These are phyloP conservation scores for Yponomeuta sedellus DNA, from an alignment of 2,888 invertebrate species.

Conservation along the genomic window DNA sequence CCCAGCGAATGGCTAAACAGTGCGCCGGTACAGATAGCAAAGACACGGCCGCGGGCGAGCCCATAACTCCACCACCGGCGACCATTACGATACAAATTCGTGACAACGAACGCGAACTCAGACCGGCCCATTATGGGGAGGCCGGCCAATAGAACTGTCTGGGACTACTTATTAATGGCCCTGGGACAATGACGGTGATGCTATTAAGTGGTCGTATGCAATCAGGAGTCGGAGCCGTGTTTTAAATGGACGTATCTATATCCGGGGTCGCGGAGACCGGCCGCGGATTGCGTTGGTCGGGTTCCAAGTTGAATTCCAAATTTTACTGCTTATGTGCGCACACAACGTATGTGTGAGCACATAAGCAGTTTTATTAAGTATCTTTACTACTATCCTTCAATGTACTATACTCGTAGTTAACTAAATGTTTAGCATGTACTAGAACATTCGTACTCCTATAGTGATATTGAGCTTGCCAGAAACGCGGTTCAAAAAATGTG, in stretches of 20 bases:
- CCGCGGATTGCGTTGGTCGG: neutral
- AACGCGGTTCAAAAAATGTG: too few relatives aligned
- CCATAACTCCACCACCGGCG: slow-evolving; percentile 25
- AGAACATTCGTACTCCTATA: too few relatives aligned
- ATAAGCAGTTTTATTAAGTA: too few relatives aligned
- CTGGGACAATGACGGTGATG: slow-evolving; percentile 66
- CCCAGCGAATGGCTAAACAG: neutral
- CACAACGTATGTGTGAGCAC: too few relatives aligned
- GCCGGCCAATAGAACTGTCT: slow-evolving; percentile 64
- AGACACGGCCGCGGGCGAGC: slow-evolving; percentile 31
- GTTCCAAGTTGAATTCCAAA: neutral
- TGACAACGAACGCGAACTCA: slow-evolving; percentile 51
- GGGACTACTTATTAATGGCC: slow-evolving; percentile 61
- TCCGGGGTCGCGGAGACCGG: neutral
- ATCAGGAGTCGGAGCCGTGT: slow-evolving; percentile 29
- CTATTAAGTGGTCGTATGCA: slow-evolving; percentile 49
- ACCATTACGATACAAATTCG: slow-evolving; percentile 54
- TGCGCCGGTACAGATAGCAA: slow-evolving; percentile 9
- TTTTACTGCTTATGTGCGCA: too few relatives aligned
- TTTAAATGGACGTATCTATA: slow-evolving; percentile 5
- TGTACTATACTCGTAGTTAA: too few relatives aligned
- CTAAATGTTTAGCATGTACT: too few relatives aligned
- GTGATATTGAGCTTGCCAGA: too few relatives aligned
- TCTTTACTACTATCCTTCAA: too few relatives aligned
- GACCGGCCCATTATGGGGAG: slow-evolving; percentile 53